These are phyloP conservation scores for Eupsilia transversa DNA, from an alignment of 2,888 invertebrate genomes.

Conservation along the genomic window DNA sequence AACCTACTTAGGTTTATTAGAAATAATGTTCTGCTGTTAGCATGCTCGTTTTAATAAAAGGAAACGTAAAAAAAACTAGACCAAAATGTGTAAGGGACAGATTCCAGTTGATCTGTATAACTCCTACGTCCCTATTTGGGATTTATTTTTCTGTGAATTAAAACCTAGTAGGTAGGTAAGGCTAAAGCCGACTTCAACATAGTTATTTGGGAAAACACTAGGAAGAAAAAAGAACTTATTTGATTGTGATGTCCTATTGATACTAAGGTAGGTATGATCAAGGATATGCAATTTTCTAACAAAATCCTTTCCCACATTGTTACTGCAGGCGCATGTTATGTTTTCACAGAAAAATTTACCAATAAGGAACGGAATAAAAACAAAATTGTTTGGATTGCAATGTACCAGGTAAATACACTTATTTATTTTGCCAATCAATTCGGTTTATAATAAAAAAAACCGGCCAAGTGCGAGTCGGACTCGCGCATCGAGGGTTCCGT, in stretches of 20 bases:
- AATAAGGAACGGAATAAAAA: background rate
- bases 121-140: background rate
- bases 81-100: background rate
- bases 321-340: background rate
- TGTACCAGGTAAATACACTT: background rate
- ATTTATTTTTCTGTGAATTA: background rate
- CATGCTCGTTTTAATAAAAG: background rate
- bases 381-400: background rate
- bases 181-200: background rate
- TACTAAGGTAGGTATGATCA: background rate
- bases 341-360: no score
- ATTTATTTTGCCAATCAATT: background rate
- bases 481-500: no score
- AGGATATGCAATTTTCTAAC: background rate
- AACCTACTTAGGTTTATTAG: background rate
- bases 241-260: background rate
- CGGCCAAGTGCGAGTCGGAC: no score
- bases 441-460: background rate
- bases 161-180: background rate
- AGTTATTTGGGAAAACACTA: background rate
- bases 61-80: background rate
- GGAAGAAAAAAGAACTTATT: no score
- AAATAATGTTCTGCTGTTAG: no score
- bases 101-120: background rate
- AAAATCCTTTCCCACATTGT: background rate